Evolutionary conservation across 64 coral and sea anemone genomes (phyloP).

Genomic region (Dendronephthya gigantea): DNA sequence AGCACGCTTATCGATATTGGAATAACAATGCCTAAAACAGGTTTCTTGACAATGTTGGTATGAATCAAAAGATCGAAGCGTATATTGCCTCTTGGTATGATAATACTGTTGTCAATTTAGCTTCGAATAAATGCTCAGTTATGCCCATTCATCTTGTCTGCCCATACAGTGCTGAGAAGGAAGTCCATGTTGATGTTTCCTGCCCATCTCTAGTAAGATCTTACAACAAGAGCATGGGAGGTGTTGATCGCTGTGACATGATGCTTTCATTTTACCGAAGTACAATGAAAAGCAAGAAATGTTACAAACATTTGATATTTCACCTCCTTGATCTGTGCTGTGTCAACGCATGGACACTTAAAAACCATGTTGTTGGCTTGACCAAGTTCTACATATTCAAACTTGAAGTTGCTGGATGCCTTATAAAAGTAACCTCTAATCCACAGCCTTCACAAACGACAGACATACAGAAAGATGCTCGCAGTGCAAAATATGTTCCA

Average conservation of each 20-base stretch:
- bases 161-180: neutral
- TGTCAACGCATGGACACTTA: constrained; percentile 8
- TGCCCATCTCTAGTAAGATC: neutral
- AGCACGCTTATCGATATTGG: too few species aligned
- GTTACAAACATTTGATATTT: neutral
- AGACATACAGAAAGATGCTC: neutral
- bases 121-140: neutral
- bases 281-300: constrained; percentile 27
- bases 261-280: neutral
- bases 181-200: neutral
- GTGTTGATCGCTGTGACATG: constrained; percentile 3
- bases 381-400: neutral
- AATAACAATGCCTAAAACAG: too few species aligned
- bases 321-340: constrained; percentile 13
- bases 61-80: too few species aligned
- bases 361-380: neutral
- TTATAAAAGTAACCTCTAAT: neutral
- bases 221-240: constrained; percentile 28
- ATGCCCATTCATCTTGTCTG: neutral
- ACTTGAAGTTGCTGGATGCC: neutral
- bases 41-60: too few species aligned
- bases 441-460: neutral
- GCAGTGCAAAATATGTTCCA: neutral
- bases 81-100: neutral
- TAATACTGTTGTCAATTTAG: constrained; percentile 8